Evolutionary conservation across 2,113 vertebrate species (phyloP).

Genomic region (Oreotrochilus melanogaster): DNA sequence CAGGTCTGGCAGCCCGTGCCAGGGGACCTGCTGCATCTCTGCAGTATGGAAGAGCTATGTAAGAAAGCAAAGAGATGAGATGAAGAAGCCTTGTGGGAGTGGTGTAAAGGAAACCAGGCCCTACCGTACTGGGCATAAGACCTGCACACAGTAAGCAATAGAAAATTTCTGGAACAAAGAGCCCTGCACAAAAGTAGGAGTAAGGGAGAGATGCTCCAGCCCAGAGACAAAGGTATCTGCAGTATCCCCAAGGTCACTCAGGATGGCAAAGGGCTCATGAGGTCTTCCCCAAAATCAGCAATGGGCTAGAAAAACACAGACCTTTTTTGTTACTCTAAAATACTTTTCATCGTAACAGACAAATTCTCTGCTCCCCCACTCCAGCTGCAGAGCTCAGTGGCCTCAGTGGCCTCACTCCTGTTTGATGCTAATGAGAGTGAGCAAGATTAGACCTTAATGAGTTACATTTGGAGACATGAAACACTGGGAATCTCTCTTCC

Average conservation of each 20-base stretch:
- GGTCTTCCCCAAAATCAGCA: not conserved
- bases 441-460: not conserved
- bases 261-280: not conserved
- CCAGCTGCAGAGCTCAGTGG: not conserved
- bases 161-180: not conserved
- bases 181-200: not conserved
- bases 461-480: not conserved
- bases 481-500: not conserved
- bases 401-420: not conserved
- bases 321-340: not conserved
- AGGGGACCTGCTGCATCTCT: not conserved
- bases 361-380: not conserved
- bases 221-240: not conserved
- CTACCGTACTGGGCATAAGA: not conserved
- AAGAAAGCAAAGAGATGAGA: not conserved
- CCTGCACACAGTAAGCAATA: not conserved
- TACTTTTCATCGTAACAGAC: not conserved
- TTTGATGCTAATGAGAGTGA: not conserved
- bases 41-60: fast-evolving
- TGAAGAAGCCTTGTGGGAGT: not conserved
- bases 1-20: fast-evolving
- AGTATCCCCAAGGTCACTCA: not conserved
- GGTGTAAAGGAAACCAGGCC: not conserved
- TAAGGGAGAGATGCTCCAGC: not conserved
- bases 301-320: not conserved